These are phyloP conservation scores for Leptobrachium leishanense DNA, from an alignment of 2,113 vertebrate genomes.

Conservation along the genomic window DNA sequence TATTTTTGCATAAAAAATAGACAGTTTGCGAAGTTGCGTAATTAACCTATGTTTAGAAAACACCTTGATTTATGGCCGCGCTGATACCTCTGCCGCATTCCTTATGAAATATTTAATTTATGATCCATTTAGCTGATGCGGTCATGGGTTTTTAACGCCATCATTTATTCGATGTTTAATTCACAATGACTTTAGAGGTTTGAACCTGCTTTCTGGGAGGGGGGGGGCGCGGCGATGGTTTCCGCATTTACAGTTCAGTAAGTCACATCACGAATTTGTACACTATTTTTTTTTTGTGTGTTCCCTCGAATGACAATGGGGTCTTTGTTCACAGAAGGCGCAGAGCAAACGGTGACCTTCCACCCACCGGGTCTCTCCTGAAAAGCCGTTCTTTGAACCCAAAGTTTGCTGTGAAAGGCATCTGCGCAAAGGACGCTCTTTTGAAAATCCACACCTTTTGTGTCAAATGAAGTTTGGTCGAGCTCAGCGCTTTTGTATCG, in stretches of 20 bases:
- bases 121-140: conserved; percentile 99
- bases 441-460: conserved; percentile 59
- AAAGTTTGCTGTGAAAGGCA: conserved; percentile 63
- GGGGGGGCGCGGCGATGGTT: conserved; percentile 64
- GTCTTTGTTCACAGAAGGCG: conserved; percentile 46
- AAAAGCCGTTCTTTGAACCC: conserved; percentile 65
- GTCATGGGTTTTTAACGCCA: conserved; percentile 89
- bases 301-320: conserved; percentile 61
- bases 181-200: conserved; percentile 83
- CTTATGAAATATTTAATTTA: conserved; percentile 99
- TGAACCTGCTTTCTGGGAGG: conserved; percentile 71
- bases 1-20: conserved; percentile 98
- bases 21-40: conserved; percentile 87
- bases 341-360: conserved; percentile 68
- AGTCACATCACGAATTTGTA: conserved; percentile 84
- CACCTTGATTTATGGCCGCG: conserved; percentile 89
- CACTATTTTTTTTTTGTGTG: conserved; percentile 53
- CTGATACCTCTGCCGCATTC: conserved; percentile 93
- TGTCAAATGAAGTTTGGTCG: conserved; percentile 54
- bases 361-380: conserved; percentile 22
- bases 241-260: conserved; percentile 87
- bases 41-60: conserved; percentile 99
- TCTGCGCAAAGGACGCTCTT: conserved; percentile 56
- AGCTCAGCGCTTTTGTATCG: conserved; percentile 60
- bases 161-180: conserved; percentile 95